phyloP scores from a whole-genome alignment of 1,140 invertebrate species.

The Acromyrmex echinatior region DNA sequence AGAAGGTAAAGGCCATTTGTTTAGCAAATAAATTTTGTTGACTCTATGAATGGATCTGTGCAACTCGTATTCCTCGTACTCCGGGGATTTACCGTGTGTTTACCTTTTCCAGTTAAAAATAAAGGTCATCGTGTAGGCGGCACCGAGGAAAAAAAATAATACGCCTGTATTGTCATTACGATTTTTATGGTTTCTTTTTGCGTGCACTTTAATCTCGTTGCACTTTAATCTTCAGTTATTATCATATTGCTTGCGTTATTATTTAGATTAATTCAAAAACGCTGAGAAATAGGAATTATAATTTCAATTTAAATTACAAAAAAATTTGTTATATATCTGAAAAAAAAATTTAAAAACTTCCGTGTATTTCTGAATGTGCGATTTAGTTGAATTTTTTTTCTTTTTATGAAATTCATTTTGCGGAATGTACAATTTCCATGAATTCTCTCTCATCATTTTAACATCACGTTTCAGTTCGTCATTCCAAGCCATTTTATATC shows the following conservation, averaged over 20 bases:
- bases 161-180: slow-evolving; percentile 14
- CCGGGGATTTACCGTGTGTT: background rate
- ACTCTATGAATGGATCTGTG: background rate
- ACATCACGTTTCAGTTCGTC: slow-evolving; percentile 1
- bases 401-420: background rate
- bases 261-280: slow-evolving; percentile 11
- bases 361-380: too few species aligned
- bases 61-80: slow-evolving; percentile 7
- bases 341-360: too few species aligned
- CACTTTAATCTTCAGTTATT: background rate
- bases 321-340: background rate
- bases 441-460: background rate
- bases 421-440: background rate
- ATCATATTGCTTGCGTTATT: background rate
- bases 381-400: slow-evolving; percentile 6
- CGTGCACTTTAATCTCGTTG: background rate
- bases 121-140: slow-evolving; percentile 5
- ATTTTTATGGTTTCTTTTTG: background rate
- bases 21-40: slow-evolving; percentile 8
- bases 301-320: slow-evolving; percentile 9
- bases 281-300: background rate
- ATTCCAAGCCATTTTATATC: background rate
- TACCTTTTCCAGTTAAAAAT: slow-evolving; percentile 36
- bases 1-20: background rate
- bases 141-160: background rate